phyloP scores from a whole-genome alignment of 2,888 invertebrate species.

The Philhelius pedissequus region DNA sequence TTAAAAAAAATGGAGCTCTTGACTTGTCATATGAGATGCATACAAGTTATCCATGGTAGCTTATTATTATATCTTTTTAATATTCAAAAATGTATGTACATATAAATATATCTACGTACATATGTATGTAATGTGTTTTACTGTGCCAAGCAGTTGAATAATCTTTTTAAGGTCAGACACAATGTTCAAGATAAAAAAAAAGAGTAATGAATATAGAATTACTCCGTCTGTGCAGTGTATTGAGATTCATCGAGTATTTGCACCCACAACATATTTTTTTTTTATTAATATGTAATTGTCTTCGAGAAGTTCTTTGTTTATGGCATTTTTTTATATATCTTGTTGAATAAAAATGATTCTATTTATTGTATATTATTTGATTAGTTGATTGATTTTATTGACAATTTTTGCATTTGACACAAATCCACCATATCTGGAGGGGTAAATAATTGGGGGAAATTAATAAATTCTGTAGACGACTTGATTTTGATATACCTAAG shows the following conservation, averaged over 20 bases:
- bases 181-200: slow-evolving; percentile 31
- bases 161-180: slow-evolving; percentile 60
- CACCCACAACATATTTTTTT: slow-evolving; percentile 33
- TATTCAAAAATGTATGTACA: background rate
- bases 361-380: background rate
- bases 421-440: background rate
- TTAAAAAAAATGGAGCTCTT: slow-evolving; percentile 21
- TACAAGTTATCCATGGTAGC: slow-evolving; percentile 27
- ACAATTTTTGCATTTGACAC: background rate
- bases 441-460: background rate
- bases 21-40: slow-evolving; percentile 47
- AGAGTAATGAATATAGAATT: slow-evolving; percentile 48
- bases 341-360: background rate
- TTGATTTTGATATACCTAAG: background rate
- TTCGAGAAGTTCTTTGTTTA: background rate
- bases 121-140: background rate
- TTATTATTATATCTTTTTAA: slow-evolving; percentile 3
- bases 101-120: no score
- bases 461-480: background rate
- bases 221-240: slow-evolving; percentile 10
- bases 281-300: background rate
- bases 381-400: background rate
- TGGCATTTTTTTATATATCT: background rate
- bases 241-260: slow-evolving; percentile 38
- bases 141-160: slow-evolving; percentile 54